Evolutionary conservation across 2,113 vertebrate genomes (phyloP).

Genomic region (Oceanites oceanicus): DNA sequence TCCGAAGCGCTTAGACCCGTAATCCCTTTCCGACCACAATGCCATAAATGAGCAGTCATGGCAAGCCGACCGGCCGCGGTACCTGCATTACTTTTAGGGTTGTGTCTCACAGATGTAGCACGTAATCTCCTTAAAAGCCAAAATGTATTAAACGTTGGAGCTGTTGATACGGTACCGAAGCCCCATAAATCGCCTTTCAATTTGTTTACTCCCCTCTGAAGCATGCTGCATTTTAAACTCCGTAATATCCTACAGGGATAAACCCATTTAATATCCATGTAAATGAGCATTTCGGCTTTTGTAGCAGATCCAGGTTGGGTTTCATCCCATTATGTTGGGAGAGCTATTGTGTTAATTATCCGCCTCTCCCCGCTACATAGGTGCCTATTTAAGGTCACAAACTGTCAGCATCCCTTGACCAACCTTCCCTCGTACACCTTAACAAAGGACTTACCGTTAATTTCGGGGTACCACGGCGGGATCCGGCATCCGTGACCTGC

Average conservation of each 20-base stretch:
- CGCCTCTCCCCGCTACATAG: neutral
- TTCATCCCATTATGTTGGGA: constrained; percentile 42
- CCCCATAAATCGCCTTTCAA: constrained; percentile 14
- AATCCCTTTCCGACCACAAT: constrained; percentile 39
- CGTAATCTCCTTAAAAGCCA: constrained; percentile 55
- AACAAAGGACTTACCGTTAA: constrained; percentile 75
- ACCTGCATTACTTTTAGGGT: constrained; percentile 55
- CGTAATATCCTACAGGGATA: constrained; percentile 57
- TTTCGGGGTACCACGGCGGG: constrained; percentile 51
- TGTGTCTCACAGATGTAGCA: neutral
- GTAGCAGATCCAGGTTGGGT: constrained; percentile 32
- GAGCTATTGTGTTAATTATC: constrained; percentile 57
- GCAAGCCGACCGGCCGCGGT: neutral
- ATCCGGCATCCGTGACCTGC: constrained; percentile 60
- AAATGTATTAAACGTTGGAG: constrained; percentile 37
- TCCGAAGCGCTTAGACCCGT: neutral
- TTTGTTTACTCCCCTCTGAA: constrained; percentile 41
- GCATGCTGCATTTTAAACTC: constrained; percentile 59
- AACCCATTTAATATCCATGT: constrained; percentile 66
- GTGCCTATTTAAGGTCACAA: neutral
- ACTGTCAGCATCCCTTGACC: neutral
- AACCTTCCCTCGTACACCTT: constrained; percentile 20
- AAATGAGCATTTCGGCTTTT: constrained; percentile 51
- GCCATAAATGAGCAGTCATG: neutral
- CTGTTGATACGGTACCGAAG: neutral